A percentile compares a stretch with the other conserved stretches of the same genome.
These are phyloP conservation scores for Cranoglanis bouderius DNA, from an alignment of 2,113 vertebrate species.

Conservation along the genomic window DNA sequence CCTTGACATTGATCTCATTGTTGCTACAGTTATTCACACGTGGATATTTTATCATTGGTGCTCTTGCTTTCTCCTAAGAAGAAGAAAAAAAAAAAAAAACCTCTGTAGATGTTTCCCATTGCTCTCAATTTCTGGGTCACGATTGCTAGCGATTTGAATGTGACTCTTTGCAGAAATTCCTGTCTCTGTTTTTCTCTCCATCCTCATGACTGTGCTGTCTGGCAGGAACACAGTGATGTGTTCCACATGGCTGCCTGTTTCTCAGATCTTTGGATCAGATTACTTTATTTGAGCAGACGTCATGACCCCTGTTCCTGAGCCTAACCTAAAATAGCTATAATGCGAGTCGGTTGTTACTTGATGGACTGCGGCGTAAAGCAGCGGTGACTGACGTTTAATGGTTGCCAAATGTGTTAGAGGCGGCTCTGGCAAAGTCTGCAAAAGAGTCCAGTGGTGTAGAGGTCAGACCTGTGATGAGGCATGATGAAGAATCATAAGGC, in stretches of 20 bases:
- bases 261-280: slow-evolving; percentile 70
- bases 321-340: slow-evolving; percentile 72
- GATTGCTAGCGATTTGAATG: slow-evolving; percentile 23
- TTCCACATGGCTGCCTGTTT: slow-evolving; percentile 71
- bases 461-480: slow-evolving; percentile 32
- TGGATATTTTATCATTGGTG: slow-evolving; percentile 31
- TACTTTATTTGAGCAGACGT: slow-evolving; percentile 68
- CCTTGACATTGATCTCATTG: slow-evolving; percentile 34
- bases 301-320: slow-evolving; percentile 66
- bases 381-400: slow-evolving; percentile 68
- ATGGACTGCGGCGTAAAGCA: slow-evolving; percentile 65
- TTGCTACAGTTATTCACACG: slow-evolving; percentile 26
- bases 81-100: background rate
- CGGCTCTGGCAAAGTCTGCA: slow-evolving; percentile 57
- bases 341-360: slow-evolving; percentile 71
- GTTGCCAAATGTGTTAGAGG: slow-evolving; percentile 72
- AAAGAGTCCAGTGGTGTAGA: slow-evolving; percentile 48
- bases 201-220: slow-evolving; percentile 55
- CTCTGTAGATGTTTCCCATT: slow-evolving; percentile 5
- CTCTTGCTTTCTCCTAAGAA: background rate
- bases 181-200: slow-evolving; percentile 32
- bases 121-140: slow-evolving; percentile 20
- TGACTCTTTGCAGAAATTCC: slow-evolving; percentile 43
- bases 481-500: slow-evolving; percentile 38
- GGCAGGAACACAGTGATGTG: slow-evolving; percentile 66